Evolutionary conservation across 2,797 vertebrate genomes (phyloP).

Genomic region (Coreius guichenoti): DNA sequence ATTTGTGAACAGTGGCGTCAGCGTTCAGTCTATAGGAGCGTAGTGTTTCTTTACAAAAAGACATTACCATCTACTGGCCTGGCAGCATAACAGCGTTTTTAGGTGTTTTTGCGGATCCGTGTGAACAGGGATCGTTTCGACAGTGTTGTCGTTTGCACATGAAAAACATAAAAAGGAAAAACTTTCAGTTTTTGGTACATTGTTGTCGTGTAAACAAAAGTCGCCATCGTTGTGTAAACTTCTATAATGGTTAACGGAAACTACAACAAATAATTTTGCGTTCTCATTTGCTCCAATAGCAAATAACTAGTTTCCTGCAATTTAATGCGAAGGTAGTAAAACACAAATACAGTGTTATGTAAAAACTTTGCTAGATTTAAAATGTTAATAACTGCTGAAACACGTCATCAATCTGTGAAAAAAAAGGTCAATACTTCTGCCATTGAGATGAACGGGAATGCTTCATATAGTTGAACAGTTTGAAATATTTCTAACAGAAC

Average conservation of each 20-base stretch:
- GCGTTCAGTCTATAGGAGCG: neutral
- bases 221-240: neutral
- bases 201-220: neutral
- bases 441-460: neutral
- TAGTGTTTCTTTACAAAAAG: neutral
- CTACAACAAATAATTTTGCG: neutral
- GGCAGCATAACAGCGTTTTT: neutral
- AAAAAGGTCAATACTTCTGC: neutral
- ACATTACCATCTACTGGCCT: neutral
- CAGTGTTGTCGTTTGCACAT: neutral
- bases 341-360: neutral
- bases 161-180: no score
- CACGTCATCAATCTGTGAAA: neutral
- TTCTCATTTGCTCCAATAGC: neutral
- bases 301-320: neutral
- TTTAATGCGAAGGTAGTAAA: neutral
- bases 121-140: no score
- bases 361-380: no score
- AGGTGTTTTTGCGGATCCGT: neutral
- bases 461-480: neutral
- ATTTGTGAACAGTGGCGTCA: neutral
- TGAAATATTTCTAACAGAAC: neutral
- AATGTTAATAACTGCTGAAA: no score
- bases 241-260: neutral
- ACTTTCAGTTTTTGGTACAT: no score